Evolutionary conservation across 2,113 vertebrate genomes (phyloP).

Genomic region (Gyps fulvus): DNA sequence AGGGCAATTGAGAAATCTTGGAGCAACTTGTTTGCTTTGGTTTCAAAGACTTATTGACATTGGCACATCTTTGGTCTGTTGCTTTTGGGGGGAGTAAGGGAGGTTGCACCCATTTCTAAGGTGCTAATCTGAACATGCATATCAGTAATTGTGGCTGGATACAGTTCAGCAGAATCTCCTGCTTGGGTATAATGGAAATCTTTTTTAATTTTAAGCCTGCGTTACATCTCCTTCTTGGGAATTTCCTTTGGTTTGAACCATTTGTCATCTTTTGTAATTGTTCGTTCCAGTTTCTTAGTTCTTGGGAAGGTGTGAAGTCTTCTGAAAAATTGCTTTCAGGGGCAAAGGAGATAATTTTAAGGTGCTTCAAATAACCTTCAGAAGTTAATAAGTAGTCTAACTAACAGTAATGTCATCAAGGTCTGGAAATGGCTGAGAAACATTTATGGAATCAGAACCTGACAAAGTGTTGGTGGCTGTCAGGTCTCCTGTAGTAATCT

Average conservation of each 20-base stretch:
- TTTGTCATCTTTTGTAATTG: neutral
- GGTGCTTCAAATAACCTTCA: neutral
- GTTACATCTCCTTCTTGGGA: neutral
- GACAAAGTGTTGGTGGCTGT: neutral
- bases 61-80: neutral
- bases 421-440: neutral
- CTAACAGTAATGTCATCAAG: neutral
- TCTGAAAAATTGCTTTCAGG: neutral
- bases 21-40: slow-evolving; percentile 5
- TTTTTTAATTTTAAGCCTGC: neutral
- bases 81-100: neutral
- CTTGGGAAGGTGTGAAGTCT: neutral
- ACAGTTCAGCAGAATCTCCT: neutral
- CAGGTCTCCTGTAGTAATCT: neutral
- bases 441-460: neutral
- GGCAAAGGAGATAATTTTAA: slow-evolving; percentile 18
- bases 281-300: neutral
- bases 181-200: neutral
- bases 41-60: neutral
- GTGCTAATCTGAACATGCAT: neutral
- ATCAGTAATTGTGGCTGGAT: neutral
- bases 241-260: neutral
- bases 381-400: slow-evolving; percentile 2
- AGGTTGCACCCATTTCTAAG: neutral
- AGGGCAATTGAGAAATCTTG: slow-evolving; percentile 15